Evolutionary conservation across 2,888 invertebrate species (phyloP), one percentile per base, ranked within the genome.

Genomic region (Seira ritae): DNA sequence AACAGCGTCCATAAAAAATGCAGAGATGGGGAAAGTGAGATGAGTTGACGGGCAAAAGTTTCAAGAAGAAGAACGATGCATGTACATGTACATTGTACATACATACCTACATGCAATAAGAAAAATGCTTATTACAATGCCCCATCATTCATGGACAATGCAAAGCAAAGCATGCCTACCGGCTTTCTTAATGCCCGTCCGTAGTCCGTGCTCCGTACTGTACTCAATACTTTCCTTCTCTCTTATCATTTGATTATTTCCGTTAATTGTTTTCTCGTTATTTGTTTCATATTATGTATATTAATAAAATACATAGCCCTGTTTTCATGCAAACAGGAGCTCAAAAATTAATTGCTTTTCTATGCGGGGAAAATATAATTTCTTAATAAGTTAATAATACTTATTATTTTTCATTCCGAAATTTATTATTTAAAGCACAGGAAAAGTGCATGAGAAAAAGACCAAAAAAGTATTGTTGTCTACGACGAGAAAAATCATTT

Each of bases 61-160:
- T 46, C 19, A 69, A 20, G 42, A 69, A 42, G 22, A 69, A 42
- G 37, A n/a, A 68, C 17, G 42, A 68, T 31, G 68, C 23, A 37
- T 17, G 19, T 37, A 42, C 37, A 68, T 31, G 42, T 24, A 31
- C 68, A 31, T 31, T n/a, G 22, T 69, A 69, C 46, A 69, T 69
- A 6, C 20, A 46, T n/a, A 46, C 24, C 17, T 23, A 15, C 4
- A 69, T 46, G 24, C 55, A 55, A 23, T 23, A 55, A 15, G 71
- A 68, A 31, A 19, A n/a, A n/a, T 31, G 31, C 3, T 4, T 8
- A 31, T 8, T 8, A 31, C 31, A 31, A 31, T 31, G 8, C 8
- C 31, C 2, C 2, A 31, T 2, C 31, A 4, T 31, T 31, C 31
- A 31, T 4, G 31, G 8, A 31, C 2, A 31, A 4, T 31, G 2